A percentile compares a stretch with the other conserved stretches of the same genome.
Conservation (phyloP, 1,140 invertebrate species). For the Reticulitermes speratus region DNA sequence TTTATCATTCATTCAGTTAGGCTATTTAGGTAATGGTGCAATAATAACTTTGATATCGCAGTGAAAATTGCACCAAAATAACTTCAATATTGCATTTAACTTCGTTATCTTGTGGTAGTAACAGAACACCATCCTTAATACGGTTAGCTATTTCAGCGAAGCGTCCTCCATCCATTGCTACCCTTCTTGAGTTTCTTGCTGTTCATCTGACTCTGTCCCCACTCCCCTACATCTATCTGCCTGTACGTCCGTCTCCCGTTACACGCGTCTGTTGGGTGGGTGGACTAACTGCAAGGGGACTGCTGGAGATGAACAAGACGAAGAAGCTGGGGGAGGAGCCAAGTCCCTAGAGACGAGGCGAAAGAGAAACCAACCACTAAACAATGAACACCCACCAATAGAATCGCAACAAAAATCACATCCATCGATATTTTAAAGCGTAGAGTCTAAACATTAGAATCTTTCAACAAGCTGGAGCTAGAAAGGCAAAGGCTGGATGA, state of each 20-base stretch:
- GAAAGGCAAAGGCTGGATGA: too few species aligned
- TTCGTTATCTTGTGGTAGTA: not conserved
- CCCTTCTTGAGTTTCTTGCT: not conserved
- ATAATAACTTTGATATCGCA: too few species aligned
- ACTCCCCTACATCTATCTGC: slow-evolving; percentile 7
- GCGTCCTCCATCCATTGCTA: not conserved
- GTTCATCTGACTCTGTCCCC: not conserved
- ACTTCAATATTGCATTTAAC: not conserved
- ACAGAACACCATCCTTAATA: not conserved
- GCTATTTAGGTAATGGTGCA: too few species aligned
- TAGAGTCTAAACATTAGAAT: not conserved
- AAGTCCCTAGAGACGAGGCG: not conserved
- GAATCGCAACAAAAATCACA: not conserved
- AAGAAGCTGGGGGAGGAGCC: slow-evolving; percentile 10
- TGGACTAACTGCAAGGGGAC: not conserved
- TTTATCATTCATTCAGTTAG: too few species aligned
- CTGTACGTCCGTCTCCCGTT: slow-evolving; percentile 16
- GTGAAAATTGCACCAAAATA: not conserved
- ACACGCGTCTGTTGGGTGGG: slow-evolving; percentile 6
- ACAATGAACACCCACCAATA: slow-evolving; percentile 15
- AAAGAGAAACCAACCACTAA: slow-evolving; percentile 6
- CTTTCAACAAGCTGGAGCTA: too few species aligned
- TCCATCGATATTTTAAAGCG: slow-evolving; percentile 7
- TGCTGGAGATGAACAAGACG: slow-evolving; percentile 1
- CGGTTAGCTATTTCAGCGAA: not conserved